Conservation (phyloP, 2,113 vertebrate genomes). For the Pygoscelis antarcticus region DNA sequence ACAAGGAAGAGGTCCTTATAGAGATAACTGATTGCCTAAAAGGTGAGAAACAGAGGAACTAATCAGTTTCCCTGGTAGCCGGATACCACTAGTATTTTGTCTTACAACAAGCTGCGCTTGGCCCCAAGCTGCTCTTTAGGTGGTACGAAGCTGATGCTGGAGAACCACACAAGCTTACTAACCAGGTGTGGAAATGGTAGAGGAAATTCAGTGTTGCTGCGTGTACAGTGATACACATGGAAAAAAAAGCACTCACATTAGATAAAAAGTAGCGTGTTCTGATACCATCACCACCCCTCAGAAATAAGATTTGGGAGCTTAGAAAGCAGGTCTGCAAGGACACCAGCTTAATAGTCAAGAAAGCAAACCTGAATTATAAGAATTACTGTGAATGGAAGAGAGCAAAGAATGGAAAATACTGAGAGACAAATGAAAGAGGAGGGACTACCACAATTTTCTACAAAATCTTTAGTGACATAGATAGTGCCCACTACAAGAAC, state of each 20-base stretch:
- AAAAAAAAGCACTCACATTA: not conserved
- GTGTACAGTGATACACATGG: fast-evolving
- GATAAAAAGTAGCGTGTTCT: not conserved
- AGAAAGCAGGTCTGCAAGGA: not conserved
- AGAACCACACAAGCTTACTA: not conserved
- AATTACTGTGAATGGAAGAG: not conserved
- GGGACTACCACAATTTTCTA: not conserved
- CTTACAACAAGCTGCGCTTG: not conserved
- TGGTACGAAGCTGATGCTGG: not conserved
- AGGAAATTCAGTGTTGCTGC: not conserved
- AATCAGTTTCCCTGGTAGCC: not conserved
- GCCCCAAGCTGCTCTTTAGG: not conserved
- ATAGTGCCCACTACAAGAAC: not conserved
- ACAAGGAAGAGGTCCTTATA: not conserved
- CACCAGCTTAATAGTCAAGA: not conserved
- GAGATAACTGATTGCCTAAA: not conserved
- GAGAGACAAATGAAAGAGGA: not conserved
- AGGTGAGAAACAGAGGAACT: not conserved
- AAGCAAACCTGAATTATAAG: not conserved
- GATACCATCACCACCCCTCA: not conserved
- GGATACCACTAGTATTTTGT: not conserved
- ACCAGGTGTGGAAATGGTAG: not conserved
- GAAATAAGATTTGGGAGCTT: not conserved
- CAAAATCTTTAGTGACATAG: not conserved
- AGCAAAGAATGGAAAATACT: not conserved